These are phyloP conservation scores for Drosophila monieri DNA, from an alignment of 2,888 invertebrate genomes.

Conservation along the genomic window DNA sequence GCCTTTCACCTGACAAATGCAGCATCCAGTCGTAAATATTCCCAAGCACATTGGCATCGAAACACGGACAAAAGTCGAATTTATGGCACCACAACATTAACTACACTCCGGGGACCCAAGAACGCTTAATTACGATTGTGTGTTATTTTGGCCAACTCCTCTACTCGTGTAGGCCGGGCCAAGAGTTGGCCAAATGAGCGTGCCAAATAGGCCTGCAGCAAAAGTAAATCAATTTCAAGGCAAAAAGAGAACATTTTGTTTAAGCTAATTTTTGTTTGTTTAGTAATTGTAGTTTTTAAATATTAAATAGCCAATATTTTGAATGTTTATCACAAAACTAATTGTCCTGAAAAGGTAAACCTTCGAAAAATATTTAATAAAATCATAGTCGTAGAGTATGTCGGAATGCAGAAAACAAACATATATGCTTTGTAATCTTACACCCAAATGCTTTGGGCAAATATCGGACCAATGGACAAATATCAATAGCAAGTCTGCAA, in stretches of 20 bases:
- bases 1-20: slow-evolving; percentile 37
- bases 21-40: slow-evolving; percentile 41
- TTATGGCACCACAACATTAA: slow-evolving; percentile 54
- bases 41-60: slow-evolving; percentile 14
- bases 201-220: slow-evolving; percentile 60
- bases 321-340: neutral
- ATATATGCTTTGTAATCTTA: slow-evolving; percentile 13
- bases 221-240: slow-evolving; percentile 63
- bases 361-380: no score
- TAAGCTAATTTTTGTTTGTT: no score
- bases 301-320: neutral
- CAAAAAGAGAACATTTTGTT: neutral
- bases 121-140: slow-evolving; percentile 63
- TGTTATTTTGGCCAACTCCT: slow-evolving; percentile 48
- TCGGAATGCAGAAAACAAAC: slow-evolving; percentile 5
- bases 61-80: slow-evolving; percentile 39
- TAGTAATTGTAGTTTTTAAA: no score
- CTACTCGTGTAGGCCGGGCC: slow-evolving; percentile 40
- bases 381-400: neutral
- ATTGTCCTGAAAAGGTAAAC: neutral
- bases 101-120: slow-evolving; percentile 51
- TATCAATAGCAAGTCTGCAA: slow-evolving; percentile 34
- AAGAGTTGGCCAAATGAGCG: slow-evolving; percentile 49
- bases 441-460: slow-evolving; percentile 15
- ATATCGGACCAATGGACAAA: slow-evolving; percentile 21